Evolutionary conservation across 1,140 invertebrate species (phyloP).

Genomic region (Aplysia californica): DNA sequence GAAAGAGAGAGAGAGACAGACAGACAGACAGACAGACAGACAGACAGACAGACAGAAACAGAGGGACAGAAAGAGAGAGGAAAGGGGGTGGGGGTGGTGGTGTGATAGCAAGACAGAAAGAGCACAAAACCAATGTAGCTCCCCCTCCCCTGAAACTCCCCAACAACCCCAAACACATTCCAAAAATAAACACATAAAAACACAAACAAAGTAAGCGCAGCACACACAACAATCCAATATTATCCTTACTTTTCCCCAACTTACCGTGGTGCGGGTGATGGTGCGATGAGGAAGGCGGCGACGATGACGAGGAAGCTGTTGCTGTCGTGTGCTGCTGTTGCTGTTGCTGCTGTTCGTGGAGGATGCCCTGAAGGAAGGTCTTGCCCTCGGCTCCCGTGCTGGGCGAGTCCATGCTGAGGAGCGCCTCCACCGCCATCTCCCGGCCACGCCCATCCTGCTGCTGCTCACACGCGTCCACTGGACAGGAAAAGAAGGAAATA

Average conservation of each 20-base stretch:
- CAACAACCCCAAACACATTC: not conserved
- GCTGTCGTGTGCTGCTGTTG: too few species aligned
- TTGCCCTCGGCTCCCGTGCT: conserved; percentile 55
- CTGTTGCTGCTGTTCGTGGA: conserved; percentile 34
- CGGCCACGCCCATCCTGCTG: conserved; percentile 53
- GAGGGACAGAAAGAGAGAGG: conserved; percentile 15
- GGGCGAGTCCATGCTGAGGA: conserved; percentile 62
- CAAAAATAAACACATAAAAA: not conserved
- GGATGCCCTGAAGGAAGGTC: conserved; percentile 74
- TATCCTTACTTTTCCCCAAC: not conserved
- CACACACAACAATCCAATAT: not conserved
- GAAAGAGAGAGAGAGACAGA: conserved; percentile 22
- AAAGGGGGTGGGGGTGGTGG: not conserved
- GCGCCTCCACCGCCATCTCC: conserved; percentile 58
- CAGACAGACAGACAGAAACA: conserved; percentile 1
- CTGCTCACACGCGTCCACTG: conserved; percentile 65
- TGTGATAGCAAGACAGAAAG: not conserved
- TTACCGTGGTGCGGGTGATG: conserved; percentile 23
- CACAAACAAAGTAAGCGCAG: not conserved
- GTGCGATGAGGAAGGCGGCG: not conserved
- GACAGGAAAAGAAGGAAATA: conserved; percentile 24
- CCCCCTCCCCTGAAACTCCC: not conserved
- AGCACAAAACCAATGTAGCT: not conserved
- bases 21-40: conserved; percentile 4
- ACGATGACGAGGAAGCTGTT: not conserved